Evolutionary conservation across 2,888 invertebrate genomes (phyloP), one percentile per base, ranked within the genome.

Genomic region (Ophion ellenae): DNA sequence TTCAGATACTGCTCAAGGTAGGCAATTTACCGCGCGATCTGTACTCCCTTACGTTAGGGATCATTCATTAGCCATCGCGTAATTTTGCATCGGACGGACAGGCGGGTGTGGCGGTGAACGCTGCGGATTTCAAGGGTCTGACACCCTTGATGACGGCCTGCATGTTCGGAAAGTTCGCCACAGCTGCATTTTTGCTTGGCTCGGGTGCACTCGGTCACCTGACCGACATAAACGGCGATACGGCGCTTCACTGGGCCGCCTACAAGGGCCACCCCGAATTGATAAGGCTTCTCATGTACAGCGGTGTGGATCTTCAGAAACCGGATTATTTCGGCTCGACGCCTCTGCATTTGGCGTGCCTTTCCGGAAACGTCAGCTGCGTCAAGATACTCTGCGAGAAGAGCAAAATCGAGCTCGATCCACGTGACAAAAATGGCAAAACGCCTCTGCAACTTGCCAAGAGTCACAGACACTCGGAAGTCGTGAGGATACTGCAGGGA

Each of bases 301-400:
- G 98, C 14, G 98, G 98, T 2, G 98, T 98, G 1, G 97, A 98
- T 90, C 94, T 98, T 70, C 97, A 98, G 90, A 98, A 98, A 94
- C 97, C 97, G 1, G 98, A 99, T 93, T 98, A 98, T 93, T 98
- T 98, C 92, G 98, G 98, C 2, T 98, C 98, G 0, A 98, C 98
- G 0, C 98, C 98, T 0, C 94, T 99, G 32, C 98, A 99, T 94
- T 95, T 98, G 90, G 98, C 98, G 11, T 98, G 98, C 91, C 95
- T 98, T 24, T 98, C 97, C 2, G 98, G 98, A 5, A 98, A 97
- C 93, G 96, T 98, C 63, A 97, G 96, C 53, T 98, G 98, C 91
- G 98, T 98, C 1, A 96, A 97, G 90, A 95, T 98, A 88, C 95
- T 99, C 5, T 98, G 98, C 93, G 98, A 98, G 94, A 98, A 98